Conservation (phyloP, 2,888 invertebrate species). For the Hirtodrosophila duncani region DNA sequence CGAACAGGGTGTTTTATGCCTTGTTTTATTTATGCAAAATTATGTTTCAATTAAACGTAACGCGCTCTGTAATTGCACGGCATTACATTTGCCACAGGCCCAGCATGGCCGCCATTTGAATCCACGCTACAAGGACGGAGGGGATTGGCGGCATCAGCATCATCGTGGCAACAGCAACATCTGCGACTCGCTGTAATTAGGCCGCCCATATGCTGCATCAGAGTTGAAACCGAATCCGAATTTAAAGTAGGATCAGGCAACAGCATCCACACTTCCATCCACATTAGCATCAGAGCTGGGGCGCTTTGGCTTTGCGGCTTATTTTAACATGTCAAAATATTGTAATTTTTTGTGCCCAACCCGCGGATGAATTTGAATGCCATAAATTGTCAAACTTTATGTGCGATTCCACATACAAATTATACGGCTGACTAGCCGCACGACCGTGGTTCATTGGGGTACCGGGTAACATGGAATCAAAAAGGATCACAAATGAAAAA, state of each 20-base stretch:
- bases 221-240: conserved; percentile 40
- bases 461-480: too few relatives aligned
- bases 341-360: conserved; percentile 38
- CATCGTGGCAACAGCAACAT: conserved; percentile 52
- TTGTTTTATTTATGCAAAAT: conserved; percentile 75
- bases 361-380: conserved; percentile 46
- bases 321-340: conserved; percentile 68
- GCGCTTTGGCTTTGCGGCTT: conserved; percentile 44
- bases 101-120: conserved; percentile 25
- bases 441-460: too few relatives aligned
- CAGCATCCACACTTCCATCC: too few relatives aligned
- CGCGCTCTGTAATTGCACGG: conserved; percentile 64
- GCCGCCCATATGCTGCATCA: conserved; percentile 60
- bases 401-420: conserved; percentile 39
- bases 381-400: conserved; percentile 47
- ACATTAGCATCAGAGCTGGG: too few relatives aligned
- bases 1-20: conserved; percentile 73
- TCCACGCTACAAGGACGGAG: conserved; percentile 7
- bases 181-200: conserved; percentile 68
- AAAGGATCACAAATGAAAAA: too few relatives aligned
- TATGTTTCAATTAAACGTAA: conserved; percentile 76
- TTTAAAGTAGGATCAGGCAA: conserved; percentile 74
- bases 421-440: conserved; percentile 35
- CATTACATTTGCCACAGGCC: conserved; percentile 44
- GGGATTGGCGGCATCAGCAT: conserved; percentile 17